Percentiles rank a stretch among this genome's conserved stretches.
Evolutionary conservation across 2,888 invertebrate species (phyloP).

Genomic region (Eupithecia inturbata): DNA sequence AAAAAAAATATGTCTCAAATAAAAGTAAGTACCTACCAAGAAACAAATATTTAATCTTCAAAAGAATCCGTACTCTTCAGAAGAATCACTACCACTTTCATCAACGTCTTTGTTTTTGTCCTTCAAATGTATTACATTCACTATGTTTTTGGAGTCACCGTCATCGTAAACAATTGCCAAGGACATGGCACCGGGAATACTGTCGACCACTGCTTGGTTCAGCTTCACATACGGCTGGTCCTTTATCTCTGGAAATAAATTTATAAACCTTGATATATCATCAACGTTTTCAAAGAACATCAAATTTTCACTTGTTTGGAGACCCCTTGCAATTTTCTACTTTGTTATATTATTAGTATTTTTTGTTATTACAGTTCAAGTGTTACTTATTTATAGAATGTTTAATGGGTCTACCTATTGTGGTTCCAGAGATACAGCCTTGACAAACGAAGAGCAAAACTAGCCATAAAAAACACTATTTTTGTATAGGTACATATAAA

Average conservation of each 20-base stretch:
- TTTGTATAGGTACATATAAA: too few relatives aligned
- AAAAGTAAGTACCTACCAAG: not conserved
- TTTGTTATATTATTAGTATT: too few relatives aligned
- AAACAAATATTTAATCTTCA: not conserved
- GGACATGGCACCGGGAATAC: not conserved
- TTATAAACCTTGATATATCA: not conserved
- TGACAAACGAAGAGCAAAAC: too few relatives aligned
- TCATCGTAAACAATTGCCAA: slow-evolving; percentile 7
- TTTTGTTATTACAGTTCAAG: too few relatives aligned
- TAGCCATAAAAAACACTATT: too few relatives aligned
- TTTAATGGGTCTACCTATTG: too few relatives aligned
- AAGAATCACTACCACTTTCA: not conserved
- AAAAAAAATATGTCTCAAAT: not conserved
- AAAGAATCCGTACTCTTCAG: not conserved
- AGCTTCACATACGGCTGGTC: slow-evolving; percentile 8
- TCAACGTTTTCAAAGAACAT: too few relatives aligned
- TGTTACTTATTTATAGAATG: too few relatives aligned
- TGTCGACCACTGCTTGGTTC: not conserved
- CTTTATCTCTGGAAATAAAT: slow-evolving; percentile 13
- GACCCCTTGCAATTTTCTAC: too few relatives aligned
- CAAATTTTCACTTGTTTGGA: too few relatives aligned
- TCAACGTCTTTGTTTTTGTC: slow-evolving; percentile 2
- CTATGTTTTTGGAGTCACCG: not conserved
- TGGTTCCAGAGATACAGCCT: too few relatives aligned
- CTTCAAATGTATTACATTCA: slow-evolving; percentile 3